Percentiles rank a stretch among this genome's conserved stretches.
Conservation (phyloP, 2,888 invertebrate genomes). For the Heliconius erato region DNA sequence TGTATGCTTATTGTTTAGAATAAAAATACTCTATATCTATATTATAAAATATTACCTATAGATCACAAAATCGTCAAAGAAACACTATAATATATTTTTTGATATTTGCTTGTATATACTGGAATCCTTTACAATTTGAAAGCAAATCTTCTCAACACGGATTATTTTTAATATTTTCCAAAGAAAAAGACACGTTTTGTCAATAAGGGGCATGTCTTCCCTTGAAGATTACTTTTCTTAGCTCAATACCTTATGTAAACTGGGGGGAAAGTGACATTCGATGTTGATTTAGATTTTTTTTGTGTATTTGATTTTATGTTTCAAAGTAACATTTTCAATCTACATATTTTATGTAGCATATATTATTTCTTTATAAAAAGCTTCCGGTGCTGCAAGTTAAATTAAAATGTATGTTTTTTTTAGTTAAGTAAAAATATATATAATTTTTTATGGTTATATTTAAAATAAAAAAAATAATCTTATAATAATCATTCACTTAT, state of each 20-base stretch:
- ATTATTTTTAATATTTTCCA: conserved; percentile 74
- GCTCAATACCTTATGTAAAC: conserved; percentile 76
- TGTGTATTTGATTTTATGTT: conserved; percentile 54
- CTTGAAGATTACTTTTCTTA: conserved; percentile 72
- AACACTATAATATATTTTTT: conserved; percentile 20
- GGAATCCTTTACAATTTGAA: conserved; percentile 58
- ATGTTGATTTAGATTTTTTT: conserved; percentile 48
- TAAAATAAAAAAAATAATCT: background rate
- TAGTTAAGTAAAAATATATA: too few relatives aligned
- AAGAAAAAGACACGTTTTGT: conserved; percentile 77
- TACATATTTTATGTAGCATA: background rate
- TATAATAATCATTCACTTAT: background rate
- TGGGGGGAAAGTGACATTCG: conserved; percentile 65
- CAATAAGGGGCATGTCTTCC: conserved; percentile 73
- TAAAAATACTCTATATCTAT: too few relatives aligned
- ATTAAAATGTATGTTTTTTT: background rate
- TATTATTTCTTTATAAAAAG: background rate
- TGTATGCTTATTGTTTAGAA: background rate
- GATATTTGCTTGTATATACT: conserved; percentile 47
- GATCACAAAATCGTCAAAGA: background rate
- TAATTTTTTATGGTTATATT: background rate
- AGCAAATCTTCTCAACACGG: conserved; percentile 57
- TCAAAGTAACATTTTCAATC: background rate
- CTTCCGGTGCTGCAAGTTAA: background rate
- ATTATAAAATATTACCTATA: background rate